Evolutionary conservation across 2,113 vertebrate genomes (phyloP), one percentile per base, ranked within the genome.

Genomic region (Mungos mungo): DNA sequence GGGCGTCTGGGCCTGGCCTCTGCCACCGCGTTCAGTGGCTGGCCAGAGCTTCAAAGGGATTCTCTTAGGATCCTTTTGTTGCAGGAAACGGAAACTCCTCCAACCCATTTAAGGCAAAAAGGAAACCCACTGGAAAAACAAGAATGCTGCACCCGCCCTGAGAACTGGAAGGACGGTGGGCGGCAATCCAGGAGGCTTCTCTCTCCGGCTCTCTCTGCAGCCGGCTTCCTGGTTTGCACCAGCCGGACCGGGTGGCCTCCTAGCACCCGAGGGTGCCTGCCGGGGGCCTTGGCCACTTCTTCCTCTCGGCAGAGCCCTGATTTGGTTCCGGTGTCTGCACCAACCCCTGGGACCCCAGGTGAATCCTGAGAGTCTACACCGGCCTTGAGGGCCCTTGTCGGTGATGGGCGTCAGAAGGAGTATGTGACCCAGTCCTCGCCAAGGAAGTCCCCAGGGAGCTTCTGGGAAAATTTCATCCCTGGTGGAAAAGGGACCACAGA

Each of bases 231-330:
- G 1, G 29, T 9, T 41, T 15, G 41, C 2, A 5, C 19, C 47
- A 0, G 60, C 52, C 69, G 23, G 2, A 14, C 18, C 1, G 2
- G 10, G 45, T 0, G 0, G 13, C 13, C 54, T 68, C 45, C 31
- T 13, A 3, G 57, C 23, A n/a, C 41, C 6, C 2, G 0, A 10
- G 0, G 1, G 35, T 18, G 54, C 65, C 50, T 16, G 9, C 31
- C 16, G 8, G 12, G 33, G 10, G 29, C 47, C 25, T 4, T 4
- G 45, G 21, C 50, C 31, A 14, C 77, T 35, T 23, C 52, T 29
- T 94, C 60, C 60, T 12, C 0, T 16, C 38, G 47, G 38, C 45
- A 47, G 18, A 81, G 33, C 4, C 68, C 74, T n/a, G 0, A 0
- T 18, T 41, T 38, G 71, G n/a, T 38, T 29, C 3, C 13, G 60